A percentile compares a stretch with the other conserved stretches of the same genome.
Conservation (phyloP, 2,888 invertebrate species). For the Phasia obesa region DNA sequence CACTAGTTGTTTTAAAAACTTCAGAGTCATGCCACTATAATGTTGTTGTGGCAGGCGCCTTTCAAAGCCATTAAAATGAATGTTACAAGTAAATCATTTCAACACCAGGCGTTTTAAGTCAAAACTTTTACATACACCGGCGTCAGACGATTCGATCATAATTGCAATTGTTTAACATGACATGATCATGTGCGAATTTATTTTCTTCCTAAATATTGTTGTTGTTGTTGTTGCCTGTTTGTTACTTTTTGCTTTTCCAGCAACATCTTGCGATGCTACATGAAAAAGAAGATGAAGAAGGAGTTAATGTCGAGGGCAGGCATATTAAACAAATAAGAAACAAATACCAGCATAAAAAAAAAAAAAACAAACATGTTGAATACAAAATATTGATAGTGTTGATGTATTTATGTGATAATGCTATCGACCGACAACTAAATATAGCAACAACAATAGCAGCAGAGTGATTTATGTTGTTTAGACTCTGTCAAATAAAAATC, state of each 20-base stretch:
- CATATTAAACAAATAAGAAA: conserved; percentile 63
- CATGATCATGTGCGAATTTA: conserved; percentile 73
- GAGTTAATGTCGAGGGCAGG: conserved; percentile 28
- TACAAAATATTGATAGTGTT: conserved; percentile 67
- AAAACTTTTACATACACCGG: conserved; percentile 45
- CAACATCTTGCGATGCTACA: conserved; percentile 55
- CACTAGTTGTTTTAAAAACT: neutral
- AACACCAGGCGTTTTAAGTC: conserved; percentile 56
- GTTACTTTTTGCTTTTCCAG: conserved; percentile 8
- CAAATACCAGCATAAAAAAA: conserved; percentile 66
- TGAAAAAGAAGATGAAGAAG: neutral
- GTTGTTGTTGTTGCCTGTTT: conserved; percentile 21
- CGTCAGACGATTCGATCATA: conserved; percentile 72
- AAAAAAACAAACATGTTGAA: conserved; percentile 22
- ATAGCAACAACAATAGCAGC: conserved; percentile 21
- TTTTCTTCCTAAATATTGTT: conserved; percentile 37
- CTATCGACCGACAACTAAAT: conserved; percentile 43
- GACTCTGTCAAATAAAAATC: conserved; percentile 24
- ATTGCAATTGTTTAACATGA: conserved; percentile 70
- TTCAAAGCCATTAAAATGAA: conserved; percentile 60
- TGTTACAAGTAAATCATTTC: conserved; percentile 66
- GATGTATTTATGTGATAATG: conserved; percentile 72
- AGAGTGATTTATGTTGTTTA: conserved; percentile 68
- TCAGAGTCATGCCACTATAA: conserved; percentile 9
- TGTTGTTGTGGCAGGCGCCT: conserved; percentile 60